phyloP scores from a whole-genome alignment of 2,113 vertebrate genomes.

The Chinchilla lanigera region DNA sequence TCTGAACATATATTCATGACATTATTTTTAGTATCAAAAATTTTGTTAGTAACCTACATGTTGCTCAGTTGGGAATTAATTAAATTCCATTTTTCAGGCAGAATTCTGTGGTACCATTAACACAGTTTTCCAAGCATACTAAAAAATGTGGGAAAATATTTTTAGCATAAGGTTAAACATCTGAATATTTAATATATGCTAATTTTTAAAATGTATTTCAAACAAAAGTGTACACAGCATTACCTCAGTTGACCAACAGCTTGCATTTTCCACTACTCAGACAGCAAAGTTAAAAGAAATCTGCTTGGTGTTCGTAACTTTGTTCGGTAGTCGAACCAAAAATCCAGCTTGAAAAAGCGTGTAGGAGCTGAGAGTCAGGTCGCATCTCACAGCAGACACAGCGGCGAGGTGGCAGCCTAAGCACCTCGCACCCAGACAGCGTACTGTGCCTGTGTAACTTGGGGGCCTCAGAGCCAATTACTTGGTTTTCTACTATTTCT shows the following conservation, averaged over 20 bases:
- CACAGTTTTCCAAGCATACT: neutral
- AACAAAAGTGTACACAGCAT: neutral
- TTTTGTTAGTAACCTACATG: neutral
- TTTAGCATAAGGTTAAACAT: neutral
- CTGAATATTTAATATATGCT: constrained; percentile 12
- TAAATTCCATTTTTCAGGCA: neutral
- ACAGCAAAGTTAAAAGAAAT: neutral
- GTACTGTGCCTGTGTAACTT: accelerated
- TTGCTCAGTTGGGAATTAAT: constrained; percentile 1
- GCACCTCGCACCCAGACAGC: neutral
- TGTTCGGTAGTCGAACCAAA: neutral
- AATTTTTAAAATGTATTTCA: neutral
- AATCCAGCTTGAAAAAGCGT: neutral
- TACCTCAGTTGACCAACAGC: neutral
- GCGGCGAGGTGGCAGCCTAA: too few relatives aligned
- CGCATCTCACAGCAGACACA: neutral
- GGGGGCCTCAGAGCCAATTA: neutral
- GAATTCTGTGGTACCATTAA: constrained; percentile 9
- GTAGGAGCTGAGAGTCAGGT: neutral
- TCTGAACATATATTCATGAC: neutral
- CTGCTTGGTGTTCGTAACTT: neutral
- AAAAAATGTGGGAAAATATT: neutral
- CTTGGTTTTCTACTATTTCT: neutral
- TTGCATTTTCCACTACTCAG: neutral
- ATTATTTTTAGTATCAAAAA: neutral